Evolutionary conservation across 2,113 vertebrate genomes (phyloP).

Genomic region (Progne subis): DNA sequence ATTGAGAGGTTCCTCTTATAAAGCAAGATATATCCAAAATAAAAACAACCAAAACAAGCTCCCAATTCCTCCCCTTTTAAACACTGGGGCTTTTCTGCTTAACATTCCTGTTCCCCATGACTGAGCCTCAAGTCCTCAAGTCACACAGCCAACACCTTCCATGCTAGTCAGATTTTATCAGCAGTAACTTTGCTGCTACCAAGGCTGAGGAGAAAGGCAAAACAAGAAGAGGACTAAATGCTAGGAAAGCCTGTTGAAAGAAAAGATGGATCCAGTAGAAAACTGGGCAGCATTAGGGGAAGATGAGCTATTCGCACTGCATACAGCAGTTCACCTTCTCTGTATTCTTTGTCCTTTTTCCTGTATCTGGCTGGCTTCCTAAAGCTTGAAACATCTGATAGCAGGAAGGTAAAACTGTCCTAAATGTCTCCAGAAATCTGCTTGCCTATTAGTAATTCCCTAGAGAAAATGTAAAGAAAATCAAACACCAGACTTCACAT

Average conservation of each 20-base stretch:
- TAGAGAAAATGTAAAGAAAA: conserved; percentile 60
- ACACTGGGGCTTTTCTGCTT: neutral
- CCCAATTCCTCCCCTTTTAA: neutral
- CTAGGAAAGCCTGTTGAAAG: neutral
- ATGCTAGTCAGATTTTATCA: neutral
- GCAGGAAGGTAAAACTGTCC: conserved; percentile 40
- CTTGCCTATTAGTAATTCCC: conserved; percentile 61
- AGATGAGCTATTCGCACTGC: neutral
- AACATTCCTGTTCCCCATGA: neutral
- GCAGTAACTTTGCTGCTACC: neutral
- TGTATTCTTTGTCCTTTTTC: neutral
- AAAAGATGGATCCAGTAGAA: neutral
- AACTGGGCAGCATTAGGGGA: neutral
- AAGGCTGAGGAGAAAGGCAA: neutral
- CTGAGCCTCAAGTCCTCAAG: neutral
- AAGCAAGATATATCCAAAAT: neutral
- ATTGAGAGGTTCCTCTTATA: neutral
- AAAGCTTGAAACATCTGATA: conserved; percentile 8
- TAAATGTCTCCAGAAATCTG: conserved; percentile 58
- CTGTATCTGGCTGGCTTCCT: neutral
- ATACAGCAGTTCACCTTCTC: neutral
- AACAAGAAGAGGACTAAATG: neutral
- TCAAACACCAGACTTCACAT: conserved; percentile 44
- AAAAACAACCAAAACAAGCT: neutral
- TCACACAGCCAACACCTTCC: neutral